These are phyloP conservation scores for Oopsacas minuta DNA, from an alignment of 37 sponge, comb jelly and placozoan species.

Conservation along the genomic window DNA sequence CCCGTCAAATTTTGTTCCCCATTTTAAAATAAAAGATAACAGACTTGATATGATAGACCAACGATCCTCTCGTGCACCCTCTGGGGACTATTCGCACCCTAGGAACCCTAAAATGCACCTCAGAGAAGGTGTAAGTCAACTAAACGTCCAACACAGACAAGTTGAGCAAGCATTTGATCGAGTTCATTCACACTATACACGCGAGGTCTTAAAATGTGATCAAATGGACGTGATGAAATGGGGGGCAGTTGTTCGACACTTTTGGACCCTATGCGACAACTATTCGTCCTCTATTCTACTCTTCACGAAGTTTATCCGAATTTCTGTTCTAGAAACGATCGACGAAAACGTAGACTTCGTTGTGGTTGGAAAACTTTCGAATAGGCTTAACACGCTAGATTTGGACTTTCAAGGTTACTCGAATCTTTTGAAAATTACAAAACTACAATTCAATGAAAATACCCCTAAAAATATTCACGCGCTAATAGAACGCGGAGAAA, in stretches of 20 bases:
- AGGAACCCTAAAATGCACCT: neutral
- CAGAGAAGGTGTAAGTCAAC: constrained; percentile 4
- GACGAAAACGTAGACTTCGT: constrained; percentile 1
- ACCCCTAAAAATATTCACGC: neutral
- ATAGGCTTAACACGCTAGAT: neutral
- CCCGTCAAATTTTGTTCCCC: neutral
- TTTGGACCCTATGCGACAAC: neutral
- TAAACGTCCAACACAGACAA: neutral
- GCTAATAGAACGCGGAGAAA: neutral
- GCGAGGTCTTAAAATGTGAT: neutral
- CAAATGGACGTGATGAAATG: neutral
- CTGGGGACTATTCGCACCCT: constrained; percentile 5
- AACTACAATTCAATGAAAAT: neutral
- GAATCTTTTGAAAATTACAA: neutral
- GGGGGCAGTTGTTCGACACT: neutral
- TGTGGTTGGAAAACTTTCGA: constrained; percentile 2
- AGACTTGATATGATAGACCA: neutral
- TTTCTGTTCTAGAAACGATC: neutral
- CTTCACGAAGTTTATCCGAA: neutral
- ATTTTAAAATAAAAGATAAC: neutral
- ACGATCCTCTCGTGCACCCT: neutral
- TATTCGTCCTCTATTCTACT: neutral
- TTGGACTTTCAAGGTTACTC: neutral
- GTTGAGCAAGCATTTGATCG: neutral
- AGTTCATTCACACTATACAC: neutral